Conservation (phyloP, 2,888 invertebrate genomes). For the Acanthosepion lycidas region DNA sequence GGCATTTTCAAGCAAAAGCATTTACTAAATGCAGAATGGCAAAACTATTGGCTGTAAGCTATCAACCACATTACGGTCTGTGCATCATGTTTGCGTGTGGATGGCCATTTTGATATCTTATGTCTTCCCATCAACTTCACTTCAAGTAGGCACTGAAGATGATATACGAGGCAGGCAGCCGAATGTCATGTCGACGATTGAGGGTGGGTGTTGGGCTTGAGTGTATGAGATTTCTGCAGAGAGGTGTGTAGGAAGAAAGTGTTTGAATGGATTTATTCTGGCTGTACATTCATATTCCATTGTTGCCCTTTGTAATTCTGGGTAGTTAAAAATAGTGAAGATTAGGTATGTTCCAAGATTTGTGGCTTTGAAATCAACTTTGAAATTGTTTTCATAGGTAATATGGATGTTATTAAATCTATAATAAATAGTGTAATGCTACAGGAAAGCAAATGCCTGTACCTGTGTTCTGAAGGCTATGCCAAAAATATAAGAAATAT, state of each 20-base stretch:
- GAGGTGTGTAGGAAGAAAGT: too few species aligned
- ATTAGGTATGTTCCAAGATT: not conserved
- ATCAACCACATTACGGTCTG: not conserved
- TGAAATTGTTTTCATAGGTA: not conserved
- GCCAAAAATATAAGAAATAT: too few species aligned
- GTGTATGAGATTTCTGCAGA: too few species aligned
- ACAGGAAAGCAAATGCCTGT: too few species aligned
- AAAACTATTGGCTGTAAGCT: not conserved
- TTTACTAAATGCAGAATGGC: not conserved
- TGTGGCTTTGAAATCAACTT: not conserved
- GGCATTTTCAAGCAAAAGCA: not conserved
- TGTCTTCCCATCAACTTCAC: not conserved
- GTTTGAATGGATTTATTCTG: too few species aligned
- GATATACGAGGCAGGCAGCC: not conserved
- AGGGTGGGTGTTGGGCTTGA: too few species aligned
- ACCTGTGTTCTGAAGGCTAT: too few species aligned
- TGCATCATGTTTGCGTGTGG: not conserved
- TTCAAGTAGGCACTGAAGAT: conserved; percentile 3
- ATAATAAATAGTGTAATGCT: too few species aligned
- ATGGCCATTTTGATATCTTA: not conserved
- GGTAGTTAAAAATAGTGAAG: not conserved
- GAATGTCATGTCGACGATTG: not conserved
- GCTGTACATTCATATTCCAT: too few species aligned
- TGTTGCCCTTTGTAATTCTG: not conserved
- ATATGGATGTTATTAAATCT: too few species aligned